Evolutionary conservation across 2,113 vertebrate genomes (phyloP).

Genomic region (Heptranchias perlo): DNA sequence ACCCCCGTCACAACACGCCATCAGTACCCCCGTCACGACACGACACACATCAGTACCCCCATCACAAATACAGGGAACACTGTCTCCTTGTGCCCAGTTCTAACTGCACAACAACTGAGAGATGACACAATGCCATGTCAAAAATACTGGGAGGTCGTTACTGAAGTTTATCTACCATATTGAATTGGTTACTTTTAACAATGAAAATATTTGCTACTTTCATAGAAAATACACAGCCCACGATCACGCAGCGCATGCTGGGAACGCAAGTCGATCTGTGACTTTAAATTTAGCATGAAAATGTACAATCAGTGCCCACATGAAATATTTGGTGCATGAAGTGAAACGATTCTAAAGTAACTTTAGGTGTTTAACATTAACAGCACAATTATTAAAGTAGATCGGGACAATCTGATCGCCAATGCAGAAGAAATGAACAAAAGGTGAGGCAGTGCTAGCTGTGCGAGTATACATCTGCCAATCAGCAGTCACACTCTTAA

Average conservation of each 20-base stretch:
- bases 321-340: neutral
- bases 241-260: neutral
- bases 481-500: neutral
- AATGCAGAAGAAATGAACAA: neutral
- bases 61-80: neutral
- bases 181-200: neutral
- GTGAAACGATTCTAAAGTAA: neutral
- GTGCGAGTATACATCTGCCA: too few species aligned
- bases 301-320: neutral
- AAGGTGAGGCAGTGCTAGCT: neutral
- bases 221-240: neutral
- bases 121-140: neutral
- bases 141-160: neutral
- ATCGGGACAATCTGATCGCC: neutral
- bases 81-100: conserved; percentile 7
- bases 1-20: neutral
- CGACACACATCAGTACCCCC: neutral
- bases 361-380: neutral
- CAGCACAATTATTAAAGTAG: neutral
- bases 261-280: neutral
- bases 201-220: conserved; percentile 4
- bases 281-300: neutral
- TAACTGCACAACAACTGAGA: neutral
- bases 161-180: neutral
- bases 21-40: conserved; percentile 5